Evolutionary conservation across 2,797 vertebrate genomes (phyloP).

Genomic region (Rhinichthys osculus): DNA sequence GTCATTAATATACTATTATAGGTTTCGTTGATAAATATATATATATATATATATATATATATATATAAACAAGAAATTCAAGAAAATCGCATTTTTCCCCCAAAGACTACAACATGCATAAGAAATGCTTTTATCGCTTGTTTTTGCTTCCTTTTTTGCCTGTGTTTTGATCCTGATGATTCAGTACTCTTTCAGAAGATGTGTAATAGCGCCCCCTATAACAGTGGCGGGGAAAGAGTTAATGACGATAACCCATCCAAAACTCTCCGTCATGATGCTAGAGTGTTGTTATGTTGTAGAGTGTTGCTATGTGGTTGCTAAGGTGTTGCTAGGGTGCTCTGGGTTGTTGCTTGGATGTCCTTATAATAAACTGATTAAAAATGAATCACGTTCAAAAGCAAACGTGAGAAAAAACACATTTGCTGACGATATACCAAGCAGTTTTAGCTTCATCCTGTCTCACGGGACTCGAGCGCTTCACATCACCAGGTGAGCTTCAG

Average conservation of each 20-base stretch:
- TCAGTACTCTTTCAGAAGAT: no score
- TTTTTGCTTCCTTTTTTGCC: neutral
- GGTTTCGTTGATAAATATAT: neutral
- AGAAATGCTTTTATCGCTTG: neutral
- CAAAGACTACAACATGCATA: neutral
- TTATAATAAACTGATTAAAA: neutral
- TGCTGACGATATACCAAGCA: neutral
- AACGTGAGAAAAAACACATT: neutral
- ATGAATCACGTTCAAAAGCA: neutral
- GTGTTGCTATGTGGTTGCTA: neutral
- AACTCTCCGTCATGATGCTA: neutral
- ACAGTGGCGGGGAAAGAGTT: neutral
- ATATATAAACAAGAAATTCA: neutral
- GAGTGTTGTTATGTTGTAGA: neutral
- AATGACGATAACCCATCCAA: neutral
- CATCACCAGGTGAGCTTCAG: no score
- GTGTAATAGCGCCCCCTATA: no score
- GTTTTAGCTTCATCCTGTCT: no score
- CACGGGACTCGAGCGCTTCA: no score
- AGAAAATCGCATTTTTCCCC: rapidly evolving
- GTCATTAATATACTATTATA: neutral
- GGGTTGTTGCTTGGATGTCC: neutral
- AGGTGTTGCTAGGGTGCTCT: neutral
- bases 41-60: no score
- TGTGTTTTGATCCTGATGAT: no score